These are phyloP conservation scores for Uromys caudimaculatus DNA, from an alignment of 2,797 vertebrate species.

Conservation along the genomic window DNA sequence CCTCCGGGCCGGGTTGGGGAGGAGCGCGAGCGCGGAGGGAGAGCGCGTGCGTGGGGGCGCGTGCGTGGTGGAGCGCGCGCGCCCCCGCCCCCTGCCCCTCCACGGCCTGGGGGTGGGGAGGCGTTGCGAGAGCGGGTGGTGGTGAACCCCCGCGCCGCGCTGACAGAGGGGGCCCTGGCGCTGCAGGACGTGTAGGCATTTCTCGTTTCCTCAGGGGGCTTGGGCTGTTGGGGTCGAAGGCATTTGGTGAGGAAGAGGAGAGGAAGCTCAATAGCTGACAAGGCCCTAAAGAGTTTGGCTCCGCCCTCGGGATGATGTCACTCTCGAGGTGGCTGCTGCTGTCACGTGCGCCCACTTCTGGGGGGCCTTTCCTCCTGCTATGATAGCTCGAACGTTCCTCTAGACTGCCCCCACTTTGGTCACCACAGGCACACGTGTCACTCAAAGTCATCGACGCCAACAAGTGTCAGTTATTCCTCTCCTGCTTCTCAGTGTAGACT, in stretches of 20 bases:
- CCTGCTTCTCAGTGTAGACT: background rate
- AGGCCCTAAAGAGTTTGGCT: slow-evolving; percentile 61
- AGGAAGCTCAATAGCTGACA: slow-evolving; percentile 26
- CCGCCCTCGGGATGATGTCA: slow-evolving; percentile 79
- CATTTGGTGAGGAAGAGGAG: background rate
- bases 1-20: slow-evolving; percentile 70
- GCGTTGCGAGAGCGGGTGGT: background rate
- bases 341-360: slow-evolving; percentile 76
- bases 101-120: slow-evolving; percentile 61
- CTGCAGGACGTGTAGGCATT: slow-evolving; percentile 27
- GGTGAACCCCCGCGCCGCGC: accelerated
- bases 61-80: slow-evolving; percentile 69
- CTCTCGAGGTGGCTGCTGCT: slow-evolving; percentile 70
- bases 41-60: slow-evolving; percentile 78
- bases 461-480: slow-evolving; percentile 22
- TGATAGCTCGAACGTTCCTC: slow-evolving; percentile 30
- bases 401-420: background rate
- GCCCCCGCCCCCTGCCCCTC: slow-evolving; percentile 64
- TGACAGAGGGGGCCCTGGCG: background rate
- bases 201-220: slow-evolving; percentile 23
- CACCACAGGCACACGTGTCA: background rate
- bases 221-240: background rate
- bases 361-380: slow-evolving; percentile 48
- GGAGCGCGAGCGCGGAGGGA: slow-evolving; percentile 70
- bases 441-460: background rate